These are phyloP conservation scores for Paguma larvata DNA, from an alignment of 2,797 vertebrate genomes.

Conservation along the genomic window DNA sequence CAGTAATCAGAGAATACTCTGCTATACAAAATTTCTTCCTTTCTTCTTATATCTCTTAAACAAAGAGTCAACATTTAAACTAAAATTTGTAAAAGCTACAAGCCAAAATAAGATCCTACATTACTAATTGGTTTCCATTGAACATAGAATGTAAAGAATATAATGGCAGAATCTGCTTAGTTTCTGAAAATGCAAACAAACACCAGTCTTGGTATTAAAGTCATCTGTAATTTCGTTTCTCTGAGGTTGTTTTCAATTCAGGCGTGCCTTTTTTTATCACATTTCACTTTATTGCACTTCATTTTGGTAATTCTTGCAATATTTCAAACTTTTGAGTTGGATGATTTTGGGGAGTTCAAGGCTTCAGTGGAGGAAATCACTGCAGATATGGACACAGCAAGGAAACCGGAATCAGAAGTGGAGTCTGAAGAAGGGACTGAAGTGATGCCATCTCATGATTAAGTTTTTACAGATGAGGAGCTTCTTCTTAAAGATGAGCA, in stretches of 20 bases:
- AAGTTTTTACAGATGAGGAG: background rate
- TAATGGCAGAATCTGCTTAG: constrained; percentile 24
- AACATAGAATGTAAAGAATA: background rate
- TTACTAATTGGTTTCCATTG: constrained; percentile 36
- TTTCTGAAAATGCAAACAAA: constrained; percentile 32
- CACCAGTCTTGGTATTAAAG: background rate
- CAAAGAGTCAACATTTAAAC: background rate
- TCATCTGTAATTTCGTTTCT: background rate
- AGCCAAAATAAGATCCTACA: background rate
- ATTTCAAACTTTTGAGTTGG: background rate
- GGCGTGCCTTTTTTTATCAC: background rate
- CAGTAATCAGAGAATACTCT: background rate
- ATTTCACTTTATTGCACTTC: background rate
- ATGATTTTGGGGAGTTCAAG: background rate
- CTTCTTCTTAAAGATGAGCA: background rate
- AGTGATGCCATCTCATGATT: background rate
- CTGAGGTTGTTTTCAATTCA: background rate
- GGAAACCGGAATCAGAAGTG: background rate
- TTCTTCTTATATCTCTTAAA: background rate
- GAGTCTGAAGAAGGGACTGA: background rate
- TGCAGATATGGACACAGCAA: background rate
- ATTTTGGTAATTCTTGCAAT: background rate
- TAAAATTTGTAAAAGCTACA: background rate
- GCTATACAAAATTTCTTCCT: background rate
- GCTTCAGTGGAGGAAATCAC: background rate